Base-by-base conservation (phyloP, 2,797 vertebrate genomes). In the Gambusia yucatana region DNA sequence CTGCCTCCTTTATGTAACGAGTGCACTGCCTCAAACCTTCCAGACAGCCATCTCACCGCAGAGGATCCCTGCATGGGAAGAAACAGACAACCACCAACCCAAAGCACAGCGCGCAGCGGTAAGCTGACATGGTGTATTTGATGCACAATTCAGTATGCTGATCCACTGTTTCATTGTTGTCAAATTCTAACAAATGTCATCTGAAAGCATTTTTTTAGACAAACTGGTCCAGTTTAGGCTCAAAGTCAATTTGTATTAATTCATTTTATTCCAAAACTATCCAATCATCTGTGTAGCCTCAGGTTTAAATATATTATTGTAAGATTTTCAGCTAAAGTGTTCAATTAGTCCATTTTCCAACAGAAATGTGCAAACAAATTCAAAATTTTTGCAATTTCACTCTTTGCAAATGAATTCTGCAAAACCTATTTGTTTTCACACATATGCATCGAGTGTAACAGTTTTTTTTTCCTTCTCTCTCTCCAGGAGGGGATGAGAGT, bases 1-100 rank as follows among this genome's bases (percentile, higher is more conserved):
- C 91, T 95, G 10, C 93, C 96, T 10, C 92, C 96, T 86, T 90
- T 96, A 0, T 96, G 96, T 87, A 95, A 95, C 76, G 96, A 91
- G 87, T 86, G 94, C 3, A 77, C 92, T 1, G 76, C 89, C 46
- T 69, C 92, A 6, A 87, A 91, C 0, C 85, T 85, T 0, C 80
- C 92, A 57, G 48, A 85, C 8, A 84, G 90, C 72, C 47, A 73
- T 77, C 86, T 79, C 47, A 22, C 75, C 28, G 14, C 80, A 67
- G 78, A 82, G 67, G 69, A 84, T 11, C 69, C 65, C 36, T 77
- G 67, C 71, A 76, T 75, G 76, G 47, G 39, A 48, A 77, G 43
- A n/a, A 43, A 10, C 55, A 69, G 70, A 85, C 44, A 80, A 10
- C 22, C 17, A 16, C 16, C 4, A 20, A 48, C 44, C 46, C 75